A percentile compares a stretch with the other conserved stretches of the same genome.
These are phyloP conservation scores for Corvus moneduloides DNA, from an alignment of 2,113 vertebrate genomes.

Conservation along the genomic window DNA sequence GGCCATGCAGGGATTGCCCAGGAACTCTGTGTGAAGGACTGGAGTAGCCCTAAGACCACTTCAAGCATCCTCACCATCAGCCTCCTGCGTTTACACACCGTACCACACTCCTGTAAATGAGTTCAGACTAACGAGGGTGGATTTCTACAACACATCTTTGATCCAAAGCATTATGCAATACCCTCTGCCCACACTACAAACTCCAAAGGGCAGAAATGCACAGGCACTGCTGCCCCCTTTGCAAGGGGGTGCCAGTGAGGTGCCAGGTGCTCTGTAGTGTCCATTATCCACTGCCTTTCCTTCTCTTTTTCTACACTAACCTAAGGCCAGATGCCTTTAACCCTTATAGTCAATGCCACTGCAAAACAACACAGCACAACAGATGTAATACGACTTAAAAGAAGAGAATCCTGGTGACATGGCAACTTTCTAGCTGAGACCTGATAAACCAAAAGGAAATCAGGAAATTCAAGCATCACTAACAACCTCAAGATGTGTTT, in stretches of 20 bases:
- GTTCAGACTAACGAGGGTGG: background rate
- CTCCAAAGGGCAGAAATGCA: background rate
- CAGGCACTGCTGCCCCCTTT: background rate
- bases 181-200: background rate
- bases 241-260: fast-evolving
- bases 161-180: background rate
- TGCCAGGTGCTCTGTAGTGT: background rate
- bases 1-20: background rate
- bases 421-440: background rate
- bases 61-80: fast-evolving
- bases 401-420: background rate
- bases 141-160: background rate
- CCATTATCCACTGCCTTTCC: background rate
- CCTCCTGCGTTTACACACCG: fast-evolving
- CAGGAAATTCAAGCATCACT: background rate
- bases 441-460: background rate
- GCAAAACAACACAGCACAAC: background rate
- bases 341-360: background rate
- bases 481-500: background rate
- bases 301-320: background rate
- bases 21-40: background rate
- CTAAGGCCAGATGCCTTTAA: background rate
- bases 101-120: fast-evolving
- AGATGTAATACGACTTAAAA: background rate
- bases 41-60: background rate